phyloP scores from a whole-genome alignment of 64 coral and sea anemone species.

The Actinia tenebrosa region DNA sequence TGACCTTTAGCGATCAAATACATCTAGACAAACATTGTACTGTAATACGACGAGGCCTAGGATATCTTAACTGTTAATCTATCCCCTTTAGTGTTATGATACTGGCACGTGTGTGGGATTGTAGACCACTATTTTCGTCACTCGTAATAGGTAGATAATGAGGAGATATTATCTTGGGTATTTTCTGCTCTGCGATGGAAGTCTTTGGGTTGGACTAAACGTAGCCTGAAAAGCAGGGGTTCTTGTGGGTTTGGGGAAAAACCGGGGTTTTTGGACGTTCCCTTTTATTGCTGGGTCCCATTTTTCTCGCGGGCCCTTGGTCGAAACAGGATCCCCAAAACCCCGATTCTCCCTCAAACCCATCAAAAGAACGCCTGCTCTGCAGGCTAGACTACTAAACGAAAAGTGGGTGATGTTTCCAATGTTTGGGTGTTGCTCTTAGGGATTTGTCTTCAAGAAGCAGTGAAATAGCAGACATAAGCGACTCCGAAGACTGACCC shows the following conservation, averaged over 20 bases:
- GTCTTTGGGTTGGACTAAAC: neutral
- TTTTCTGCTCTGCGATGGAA: neutral
- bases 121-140: too few relatives aligned
- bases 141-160: too few relatives aligned
- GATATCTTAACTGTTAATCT: neutral
- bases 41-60: neutral
- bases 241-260: neutral
- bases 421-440: neutral
- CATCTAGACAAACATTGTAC: neutral
- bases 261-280: too few relatives aligned
- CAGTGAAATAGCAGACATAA: neutral
- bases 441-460: neutral
- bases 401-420: too few relatives aligned
- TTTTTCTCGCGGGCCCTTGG: too few relatives aligned
- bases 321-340: too few relatives aligned
- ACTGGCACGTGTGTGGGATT: neutral
- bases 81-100: neutral
- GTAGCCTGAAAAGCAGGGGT: neutral
- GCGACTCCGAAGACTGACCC: neutral
- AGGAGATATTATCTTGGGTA: neutral
- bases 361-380: too few relatives aligned
- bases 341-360: too few relatives aligned
- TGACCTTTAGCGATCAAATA: neutral
- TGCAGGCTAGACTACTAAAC: too few relatives aligned
- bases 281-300: too few relatives aligned